These are phyloP conservation scores for Cephus runcator DNA, from an alignment of 2,888 invertebrate species.

Conservation along the genomic window DNA sequence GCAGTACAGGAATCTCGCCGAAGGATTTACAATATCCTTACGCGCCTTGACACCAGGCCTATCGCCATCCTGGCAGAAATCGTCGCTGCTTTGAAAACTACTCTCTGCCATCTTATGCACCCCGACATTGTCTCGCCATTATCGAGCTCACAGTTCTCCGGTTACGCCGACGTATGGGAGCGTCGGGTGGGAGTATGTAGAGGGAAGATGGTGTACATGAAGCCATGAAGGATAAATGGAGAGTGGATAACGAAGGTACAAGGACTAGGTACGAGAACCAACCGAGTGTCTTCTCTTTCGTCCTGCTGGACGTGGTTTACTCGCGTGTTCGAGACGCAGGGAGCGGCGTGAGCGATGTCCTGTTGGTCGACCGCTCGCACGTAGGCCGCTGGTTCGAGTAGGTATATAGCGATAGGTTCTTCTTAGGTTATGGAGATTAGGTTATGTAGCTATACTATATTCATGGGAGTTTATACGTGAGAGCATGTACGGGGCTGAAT, in stretches of 20 bases:
- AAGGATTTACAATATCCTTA: background rate
- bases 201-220: slow-evolving; percentile 28
- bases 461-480: slow-evolving; percentile 2
- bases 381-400: slow-evolving; percentile 33
- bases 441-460: slow-evolving; percentile 1
- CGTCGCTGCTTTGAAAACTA: background rate
- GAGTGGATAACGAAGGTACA: slow-evolving; percentile 62
- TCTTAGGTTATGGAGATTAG: slow-evolving; percentile 51
- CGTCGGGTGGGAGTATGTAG: slow-evolving; percentile 19
- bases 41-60: background rate
- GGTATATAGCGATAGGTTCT: slow-evolving; percentile 38
- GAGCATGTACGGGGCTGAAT: background rate
- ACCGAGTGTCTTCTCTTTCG: slow-evolving; percentile 44
- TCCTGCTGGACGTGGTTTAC: slow-evolving; percentile 2
- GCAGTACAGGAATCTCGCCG: background rate
- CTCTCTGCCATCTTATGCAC: background rate
- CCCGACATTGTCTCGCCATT: slow-evolving; percentile 36
- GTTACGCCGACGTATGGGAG: slow-evolving; percentile 35
- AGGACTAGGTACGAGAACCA: slow-evolving; percentile 49
- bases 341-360: slow-evolving; percentile 58
- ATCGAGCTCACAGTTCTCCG: slow-evolving; percentile 54
- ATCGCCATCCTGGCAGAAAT: background rate
- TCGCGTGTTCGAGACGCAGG: slow-evolving; percentile 33
- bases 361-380: slow-evolving; percentile 48
- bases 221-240: slow-evolving; percentile 55